Evolutionary conservation across 2,797 vertebrate species (phyloP).

Genomic region (Scolopax rusticola): DNA sequence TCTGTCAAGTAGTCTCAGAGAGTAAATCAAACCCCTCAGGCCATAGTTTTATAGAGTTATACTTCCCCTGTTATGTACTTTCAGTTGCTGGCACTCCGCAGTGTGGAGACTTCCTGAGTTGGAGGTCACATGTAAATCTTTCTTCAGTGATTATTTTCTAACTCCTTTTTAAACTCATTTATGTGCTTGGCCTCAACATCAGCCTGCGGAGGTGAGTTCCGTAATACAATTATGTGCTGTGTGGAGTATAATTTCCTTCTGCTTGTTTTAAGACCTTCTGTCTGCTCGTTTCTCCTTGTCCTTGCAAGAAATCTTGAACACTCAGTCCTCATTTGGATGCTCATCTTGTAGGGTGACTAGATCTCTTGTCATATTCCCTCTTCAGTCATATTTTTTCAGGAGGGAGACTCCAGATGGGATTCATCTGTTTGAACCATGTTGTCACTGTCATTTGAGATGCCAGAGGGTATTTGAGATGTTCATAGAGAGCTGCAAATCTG

Average conservation of each 20-base stretch:
- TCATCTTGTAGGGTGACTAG: not conserved
- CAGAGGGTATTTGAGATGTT: not conserved
- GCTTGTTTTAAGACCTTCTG: constrained; percentile 18
- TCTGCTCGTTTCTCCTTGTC: not conserved
- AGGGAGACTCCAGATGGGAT: not conserved
- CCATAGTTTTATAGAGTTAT: not conserved
- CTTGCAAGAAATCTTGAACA: constrained; percentile 5
- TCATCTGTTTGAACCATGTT: not conserved
- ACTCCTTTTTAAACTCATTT: constrained; percentile 27
- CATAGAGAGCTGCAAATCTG: not conserved
- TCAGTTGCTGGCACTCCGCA: not conserved
- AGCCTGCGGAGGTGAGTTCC: not conserved
- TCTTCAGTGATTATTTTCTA: not conserved
- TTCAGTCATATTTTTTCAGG: not conserved
- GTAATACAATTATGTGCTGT: constrained; percentile 4
- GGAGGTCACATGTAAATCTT: not conserved
- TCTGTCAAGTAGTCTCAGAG: not conserved
- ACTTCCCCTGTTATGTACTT: not conserved
- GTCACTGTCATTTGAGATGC: not conserved
- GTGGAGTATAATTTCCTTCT: constrained; percentile 43
- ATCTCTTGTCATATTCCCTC: not conserved
- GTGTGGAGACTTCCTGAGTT: not conserved
- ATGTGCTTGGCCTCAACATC: constrained; percentile 26
- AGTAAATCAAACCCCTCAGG: not conserved
- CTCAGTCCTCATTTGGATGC: not conserved